A percentile compares a stretch with the other conserved stretches of the same genome.
These are phyloP conservation scores for Brachynemurus nebulosus DNA, from an alignment of 2,888 invertebrate species.

Conservation along the genomic window DNA sequence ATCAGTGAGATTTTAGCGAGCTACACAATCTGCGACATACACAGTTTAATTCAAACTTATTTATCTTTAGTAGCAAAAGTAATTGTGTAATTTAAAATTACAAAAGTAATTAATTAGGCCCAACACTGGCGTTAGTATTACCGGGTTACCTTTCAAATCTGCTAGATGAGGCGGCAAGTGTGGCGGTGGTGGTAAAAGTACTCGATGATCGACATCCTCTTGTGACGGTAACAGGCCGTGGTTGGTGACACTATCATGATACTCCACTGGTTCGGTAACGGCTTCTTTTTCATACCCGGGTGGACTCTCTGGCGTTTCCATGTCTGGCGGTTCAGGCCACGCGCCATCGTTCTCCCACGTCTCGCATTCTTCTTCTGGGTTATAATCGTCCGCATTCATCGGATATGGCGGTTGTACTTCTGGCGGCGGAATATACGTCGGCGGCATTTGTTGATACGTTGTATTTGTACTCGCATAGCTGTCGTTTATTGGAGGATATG, in stretches of 20 bases:
- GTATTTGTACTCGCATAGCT: conserved; percentile 10
- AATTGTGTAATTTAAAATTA: too few relatives aligned
- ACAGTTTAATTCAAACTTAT: too few relatives aligned
- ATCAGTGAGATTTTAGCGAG: too few relatives aligned
- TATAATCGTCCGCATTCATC: conserved; percentile 26
- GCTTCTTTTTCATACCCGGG: conserved; percentile 49
- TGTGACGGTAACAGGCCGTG: conserved; percentile 21
- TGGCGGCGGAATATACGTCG: conserved; percentile 1
- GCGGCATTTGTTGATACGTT: not conserved
- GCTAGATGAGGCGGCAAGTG: conserved; percentile 4
- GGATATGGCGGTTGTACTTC: conserved; percentile 15
- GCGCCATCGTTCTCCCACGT: conserved; percentile 28
- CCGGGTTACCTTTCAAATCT: conserved; percentile 2
- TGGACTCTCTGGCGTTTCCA: conserved; percentile 51
- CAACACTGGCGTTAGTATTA: not conserved
- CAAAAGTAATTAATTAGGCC: not conserved
- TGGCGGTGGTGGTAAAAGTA: conserved; percentile 34
- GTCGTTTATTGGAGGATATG: conserved; percentile 14
- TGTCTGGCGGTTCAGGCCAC: conserved; percentile 26
- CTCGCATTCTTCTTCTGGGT: conserved; percentile 34
- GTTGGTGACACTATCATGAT: conserved; percentile 34
- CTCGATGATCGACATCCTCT: conserved; percentile 44
- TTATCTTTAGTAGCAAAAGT: too few relatives aligned
- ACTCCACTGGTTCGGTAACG: conserved; percentile 42
- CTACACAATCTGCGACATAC: too few relatives aligned